These are phyloP conservation scores for Leucopsar rothschildi DNA, from an alignment of 2,113 vertebrate species.

Conservation along the genomic window DNA sequence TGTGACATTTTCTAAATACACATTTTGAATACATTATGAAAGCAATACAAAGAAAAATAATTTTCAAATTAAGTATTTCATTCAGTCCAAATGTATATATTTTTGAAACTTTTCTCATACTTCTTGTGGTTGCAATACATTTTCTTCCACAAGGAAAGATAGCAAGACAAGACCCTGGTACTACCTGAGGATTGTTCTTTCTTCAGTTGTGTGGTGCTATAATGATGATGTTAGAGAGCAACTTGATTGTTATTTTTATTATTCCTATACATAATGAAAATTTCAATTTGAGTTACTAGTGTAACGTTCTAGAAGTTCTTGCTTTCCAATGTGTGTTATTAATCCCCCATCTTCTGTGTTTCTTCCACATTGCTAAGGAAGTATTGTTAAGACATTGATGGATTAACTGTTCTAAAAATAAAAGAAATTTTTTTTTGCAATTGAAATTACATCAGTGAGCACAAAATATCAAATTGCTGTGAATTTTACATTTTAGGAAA, in stretches of 20 bases:
- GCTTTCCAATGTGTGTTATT: neutral
- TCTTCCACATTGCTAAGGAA: neutral
- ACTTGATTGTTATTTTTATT: neutral
- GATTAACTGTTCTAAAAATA: neutral
- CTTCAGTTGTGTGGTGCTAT: neutral
- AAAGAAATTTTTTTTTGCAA: neutral
- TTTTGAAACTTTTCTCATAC: neutral
- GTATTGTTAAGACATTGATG: neutral
- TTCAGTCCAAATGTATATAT: neutral
- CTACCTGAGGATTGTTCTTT: neutral
- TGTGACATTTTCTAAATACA: neutral
- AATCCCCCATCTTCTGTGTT: neutral
- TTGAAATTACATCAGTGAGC: neutral
- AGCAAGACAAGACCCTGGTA: neutral
- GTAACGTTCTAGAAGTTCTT: neutral
- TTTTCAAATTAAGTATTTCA: neutral
- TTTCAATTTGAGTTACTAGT: neutral
- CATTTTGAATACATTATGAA: neutral
- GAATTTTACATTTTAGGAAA: neutral
- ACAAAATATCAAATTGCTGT: neutral
- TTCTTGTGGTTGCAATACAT: neutral
- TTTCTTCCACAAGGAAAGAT: neutral
- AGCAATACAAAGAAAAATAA: neutral
- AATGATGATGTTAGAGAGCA: neutral
- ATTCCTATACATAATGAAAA: neutral